Base-by-base conservation (phyloP, 2,888 invertebrate species). In the Cheilosia vernalis region DNA sequence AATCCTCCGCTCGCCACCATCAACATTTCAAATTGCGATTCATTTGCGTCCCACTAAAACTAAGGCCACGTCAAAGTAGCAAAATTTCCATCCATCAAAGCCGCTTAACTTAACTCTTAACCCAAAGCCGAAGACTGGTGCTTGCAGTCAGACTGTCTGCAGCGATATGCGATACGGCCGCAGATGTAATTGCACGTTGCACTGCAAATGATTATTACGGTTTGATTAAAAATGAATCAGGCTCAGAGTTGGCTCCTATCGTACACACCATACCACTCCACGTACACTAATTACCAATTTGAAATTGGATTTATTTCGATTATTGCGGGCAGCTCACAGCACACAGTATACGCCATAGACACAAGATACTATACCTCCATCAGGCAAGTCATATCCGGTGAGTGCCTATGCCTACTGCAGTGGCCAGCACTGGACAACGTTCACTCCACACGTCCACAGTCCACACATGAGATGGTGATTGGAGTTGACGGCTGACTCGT, bases 201-300 rank as follows among this genome's bases (percentile, higher is more conserved):
- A 61, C 51, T 85, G 76, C 19, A 81, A 85, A 77, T 72, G 81
- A 81, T 85, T 81, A 81, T 85, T 81, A 77, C 76, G 49, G 85
- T 81, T 81, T 85, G 85, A 85, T 85, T 85, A 85, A 85, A 85
- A 85, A 80, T 70, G 79, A 79, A 85, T 85, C 85, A 72, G 66
- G 80, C 85, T 66, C 55, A 70, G 66, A 60, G 60, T 37, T 37
- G 37, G 37, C 13, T 37, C 13, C 10, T 19, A 24, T 15, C 13
- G 49, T 63, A 66, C 27, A 27, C 27, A 27, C 13, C 13, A 21
- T 55, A 61, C 70, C 64, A 61, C 70, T 70, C 42, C 55, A 70
- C 80, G 67, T 81, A 47, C 85, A 61, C 85, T 85, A 85, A 85
- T 85, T 85, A 81, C 85, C 76, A 67, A 77, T 81, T 51, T 44